Conservation (phyloP, 2,113 vertebrate genomes). For the Ciconia boyciana region DNA sequence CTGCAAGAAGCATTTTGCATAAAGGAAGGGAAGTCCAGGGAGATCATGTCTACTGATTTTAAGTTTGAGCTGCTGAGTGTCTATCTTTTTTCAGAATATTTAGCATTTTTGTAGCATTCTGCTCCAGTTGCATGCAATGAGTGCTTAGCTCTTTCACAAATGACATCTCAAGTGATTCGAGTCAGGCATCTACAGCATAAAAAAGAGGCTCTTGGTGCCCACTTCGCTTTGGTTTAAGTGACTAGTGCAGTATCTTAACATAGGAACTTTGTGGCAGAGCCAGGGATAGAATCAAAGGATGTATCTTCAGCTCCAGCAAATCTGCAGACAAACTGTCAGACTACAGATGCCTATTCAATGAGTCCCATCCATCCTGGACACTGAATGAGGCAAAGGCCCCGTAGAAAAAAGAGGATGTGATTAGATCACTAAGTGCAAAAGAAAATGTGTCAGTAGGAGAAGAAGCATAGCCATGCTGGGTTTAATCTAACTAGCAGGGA, state of each 20-base stretch:
- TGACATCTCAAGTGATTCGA: background rate
- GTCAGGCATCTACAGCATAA: background rate
- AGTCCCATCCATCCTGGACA: conserved; percentile 20
- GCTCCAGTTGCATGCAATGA: background rate
- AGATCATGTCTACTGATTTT: background rate
- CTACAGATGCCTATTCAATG: conserved; percentile 37
- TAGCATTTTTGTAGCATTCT: background rate
- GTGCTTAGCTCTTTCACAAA: background rate
- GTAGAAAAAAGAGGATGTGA: conserved; percentile 26
- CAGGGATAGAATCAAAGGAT: conserved; percentile 19
- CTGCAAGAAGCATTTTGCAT: background rate
- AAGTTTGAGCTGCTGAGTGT: background rate
- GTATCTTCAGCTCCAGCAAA: conserved; percentile 18
- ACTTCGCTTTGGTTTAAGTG: background rate
- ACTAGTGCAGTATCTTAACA: background rate
- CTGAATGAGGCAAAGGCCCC: conserved; percentile 32
- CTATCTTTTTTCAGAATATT: background rate
- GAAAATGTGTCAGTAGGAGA: background rate
- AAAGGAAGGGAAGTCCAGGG: background rate
- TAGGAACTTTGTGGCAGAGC: background rate
- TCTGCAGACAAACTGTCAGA: conserved; percentile 11
- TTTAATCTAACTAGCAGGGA: background rate
- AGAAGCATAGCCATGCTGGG: background rate
- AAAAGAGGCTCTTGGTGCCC: background rate
- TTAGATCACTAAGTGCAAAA: conserved; percentile 31